Conservation (phyloP, 1,140 invertebrate genomes). For the Leguminivora glycinivorella region DNA sequence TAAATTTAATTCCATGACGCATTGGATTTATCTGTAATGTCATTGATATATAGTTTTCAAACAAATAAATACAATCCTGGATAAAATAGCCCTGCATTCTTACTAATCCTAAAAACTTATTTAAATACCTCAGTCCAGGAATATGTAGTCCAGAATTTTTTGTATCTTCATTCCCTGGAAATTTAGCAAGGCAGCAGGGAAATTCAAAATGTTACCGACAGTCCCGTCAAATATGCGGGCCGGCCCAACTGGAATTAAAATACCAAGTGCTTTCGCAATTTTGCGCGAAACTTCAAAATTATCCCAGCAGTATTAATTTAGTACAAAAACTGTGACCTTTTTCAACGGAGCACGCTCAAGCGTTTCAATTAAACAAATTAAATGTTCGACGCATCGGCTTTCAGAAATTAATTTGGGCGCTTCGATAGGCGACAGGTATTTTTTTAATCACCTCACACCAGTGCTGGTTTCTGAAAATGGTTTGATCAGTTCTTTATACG, state of each 20-base stretch:
- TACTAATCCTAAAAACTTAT: too few species aligned
- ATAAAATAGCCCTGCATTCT: too few species aligned
- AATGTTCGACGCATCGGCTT: conserved; percentile 30
- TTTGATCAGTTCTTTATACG: conserved; percentile 16
- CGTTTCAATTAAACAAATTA: conserved; percentile 30
- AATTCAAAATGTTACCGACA: conserved; percentile 10
- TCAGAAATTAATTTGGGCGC: conserved; percentile 37
- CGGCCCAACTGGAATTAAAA: conserved; percentile 13
- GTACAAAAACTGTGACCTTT: conserved; percentile 26
- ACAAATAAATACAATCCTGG: too few species aligned
- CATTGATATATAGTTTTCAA: too few species aligned
- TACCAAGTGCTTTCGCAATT: conserved; percentile 26
- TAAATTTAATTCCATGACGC: too few species aligned
- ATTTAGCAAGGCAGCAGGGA: conserved; percentile 17
- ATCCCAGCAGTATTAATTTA: conserved; percentile 21
- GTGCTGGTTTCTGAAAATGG: background rate
- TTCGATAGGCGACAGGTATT: background rate
- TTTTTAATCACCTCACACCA: conserved; percentile 5
- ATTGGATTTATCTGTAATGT: too few species aligned
- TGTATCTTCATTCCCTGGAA: background rate
- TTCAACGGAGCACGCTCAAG: conserved; percentile 21
- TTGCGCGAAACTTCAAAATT: conserved; percentile 28
- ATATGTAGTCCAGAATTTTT: background rate
- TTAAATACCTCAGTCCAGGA: too few species aligned
- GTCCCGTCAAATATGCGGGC: background rate